These are phyloP conservation scores for Scyliorhinus canicula DNA, from an alignment of 2,797 vertebrate genomes.

Conservation along the genomic window DNA sequence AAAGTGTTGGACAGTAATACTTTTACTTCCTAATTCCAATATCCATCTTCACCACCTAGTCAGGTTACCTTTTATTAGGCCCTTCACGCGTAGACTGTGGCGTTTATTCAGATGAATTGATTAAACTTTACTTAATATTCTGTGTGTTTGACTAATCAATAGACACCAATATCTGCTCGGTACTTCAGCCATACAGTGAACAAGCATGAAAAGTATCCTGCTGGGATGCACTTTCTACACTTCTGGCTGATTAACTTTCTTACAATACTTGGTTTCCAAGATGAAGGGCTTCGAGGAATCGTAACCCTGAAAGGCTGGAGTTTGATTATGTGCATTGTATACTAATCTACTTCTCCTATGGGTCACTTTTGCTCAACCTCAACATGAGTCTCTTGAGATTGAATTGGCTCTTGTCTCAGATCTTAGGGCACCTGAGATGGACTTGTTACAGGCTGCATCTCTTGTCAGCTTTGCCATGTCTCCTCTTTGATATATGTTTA, in stretches of 20 bases:
- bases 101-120: background rate
- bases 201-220: background rate
- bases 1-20: background rate
- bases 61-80: background rate
- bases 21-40: background rate
- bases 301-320: too few species aligned
- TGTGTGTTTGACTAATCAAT: background rate
- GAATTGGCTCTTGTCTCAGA: background rate
- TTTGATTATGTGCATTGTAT: too few species aligned
- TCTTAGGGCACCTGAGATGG: background rate
- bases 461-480: background rate
- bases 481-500: background rate
- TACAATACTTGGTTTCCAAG: background rate
- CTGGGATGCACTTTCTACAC: too few species aligned
- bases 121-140: background rate
- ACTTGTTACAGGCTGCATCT: background rate
- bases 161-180: background rate
- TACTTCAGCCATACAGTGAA: background rate
- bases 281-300: too few species aligned
- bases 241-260: background rate
- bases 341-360: too few species aligned
- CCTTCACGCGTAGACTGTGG: background rate
- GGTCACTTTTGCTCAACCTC: background rate
- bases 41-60: background rate
- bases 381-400: background rate